These are phyloP conservation scores for Gasteruption jaculator DNA, from an alignment of 2,888 invertebrate genomes.

Conservation along the genomic window DNA sequence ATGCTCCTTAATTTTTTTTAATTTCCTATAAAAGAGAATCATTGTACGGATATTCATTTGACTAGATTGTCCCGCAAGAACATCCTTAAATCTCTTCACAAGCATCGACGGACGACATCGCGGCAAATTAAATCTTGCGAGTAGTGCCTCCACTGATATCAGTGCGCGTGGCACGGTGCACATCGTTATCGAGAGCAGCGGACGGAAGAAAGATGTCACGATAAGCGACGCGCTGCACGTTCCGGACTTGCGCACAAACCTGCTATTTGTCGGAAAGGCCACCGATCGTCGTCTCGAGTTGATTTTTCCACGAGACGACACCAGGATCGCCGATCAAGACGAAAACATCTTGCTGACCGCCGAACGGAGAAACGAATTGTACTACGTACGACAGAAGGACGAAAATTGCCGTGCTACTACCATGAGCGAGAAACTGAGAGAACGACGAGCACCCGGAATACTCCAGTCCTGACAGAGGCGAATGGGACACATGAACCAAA, in stretches of 20 bases:
- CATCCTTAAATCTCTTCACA: no score
- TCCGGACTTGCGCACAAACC: constrained; percentile 17
- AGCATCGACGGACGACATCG: constrained; percentile 7
- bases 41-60: no score
- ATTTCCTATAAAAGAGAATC: no score
- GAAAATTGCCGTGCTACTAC: neutral
- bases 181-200: constrained; percentile 2
- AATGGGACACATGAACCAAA: constrained; percentile 21
- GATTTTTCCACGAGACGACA: constrained; percentile 15
- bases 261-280: constrained; percentile 17
- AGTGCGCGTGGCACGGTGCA: constrained; percentile 9
- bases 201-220: constrained; percentile 8
- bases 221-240: constrained; percentile 16
- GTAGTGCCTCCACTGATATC: constrained; percentile 16
- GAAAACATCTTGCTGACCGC: constrained; percentile 11
- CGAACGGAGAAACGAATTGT: constrained; percentile 11
- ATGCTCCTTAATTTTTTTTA: no score
- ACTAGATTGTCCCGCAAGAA: no score
- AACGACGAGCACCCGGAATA: neutral
- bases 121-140: constrained; percentile 19
- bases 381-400: constrained; percentile 10
- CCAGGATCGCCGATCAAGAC: constrained; percentile 11
- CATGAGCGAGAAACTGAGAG: neutral
- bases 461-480: constrained; percentile 18
- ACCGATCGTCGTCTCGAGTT: constrained; percentile 8